Base-by-base conservation (phyloP, 1,140 invertebrate species). In the Atopsyche davidsoni region DNA sequence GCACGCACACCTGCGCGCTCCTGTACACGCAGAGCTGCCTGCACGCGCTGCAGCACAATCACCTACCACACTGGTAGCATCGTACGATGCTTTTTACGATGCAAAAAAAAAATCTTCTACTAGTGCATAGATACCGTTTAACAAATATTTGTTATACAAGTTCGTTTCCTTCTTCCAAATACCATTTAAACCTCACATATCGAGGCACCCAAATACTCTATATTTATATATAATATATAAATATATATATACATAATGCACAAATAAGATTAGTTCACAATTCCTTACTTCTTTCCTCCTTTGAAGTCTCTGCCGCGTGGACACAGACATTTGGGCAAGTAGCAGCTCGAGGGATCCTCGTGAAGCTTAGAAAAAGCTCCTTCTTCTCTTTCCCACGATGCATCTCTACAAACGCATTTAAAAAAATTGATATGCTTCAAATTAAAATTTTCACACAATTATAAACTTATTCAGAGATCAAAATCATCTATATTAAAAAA, bases 371-470 rank as follows among this genome's bases (percentile, higher is more conserved):
- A 58, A 60, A 75, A 84, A 0, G 81, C 81, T 59, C 80, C 76
- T 24, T 75, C 72, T 53, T 82, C 81, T 16, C 73, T 50, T 58
- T 85, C 83, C 83, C 83, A 85, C 0, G 78, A 72, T 4, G 83
- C 82, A 65, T 86, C 83, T 58, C 73, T 75, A 59, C 10, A 63
- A 59, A 46, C 39, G 25, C 10, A 46, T 50, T 24, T 38, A 52
- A 31, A 17, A 13, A 44, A 21, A 35, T n/a, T 6, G 35, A 6
- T 16, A 38, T 14, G 13, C 6, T 7, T 19, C 6, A 38, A 19
- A 14, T 38, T 7, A 10, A 13, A 16, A 38, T 19, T 38, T 14
- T 14, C 6, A 16, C 6, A 38, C 35, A 7, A 38, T 6, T 6
- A 7, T 38, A 13, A 6, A 6, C 6, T 6, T 7, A 38, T 7